phyloP scores from a whole-genome alignment of 2,888 invertebrate species.

The Cybosia mesomella region DNA sequence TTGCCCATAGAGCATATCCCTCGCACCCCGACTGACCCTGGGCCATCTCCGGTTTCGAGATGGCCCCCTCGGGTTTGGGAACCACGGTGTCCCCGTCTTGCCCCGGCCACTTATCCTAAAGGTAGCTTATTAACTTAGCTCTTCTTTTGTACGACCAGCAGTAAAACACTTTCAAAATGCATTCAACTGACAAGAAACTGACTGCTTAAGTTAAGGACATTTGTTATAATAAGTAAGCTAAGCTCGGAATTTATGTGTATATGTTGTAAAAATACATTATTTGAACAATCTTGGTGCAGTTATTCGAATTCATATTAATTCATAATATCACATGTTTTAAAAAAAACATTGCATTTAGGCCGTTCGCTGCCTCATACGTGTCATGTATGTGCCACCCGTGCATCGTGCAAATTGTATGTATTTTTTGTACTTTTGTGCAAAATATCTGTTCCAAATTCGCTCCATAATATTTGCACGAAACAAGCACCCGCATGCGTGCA shows the following conservation, averaged over 20 bases:
- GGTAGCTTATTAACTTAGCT: not conserved
- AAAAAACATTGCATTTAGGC: not conserved
- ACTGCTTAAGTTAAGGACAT: not conserved
- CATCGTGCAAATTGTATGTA: too few species aligned
- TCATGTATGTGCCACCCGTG: too few species aligned
- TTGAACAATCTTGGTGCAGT: slow-evolving; percentile 27
- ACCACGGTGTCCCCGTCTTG: too few species aligned
- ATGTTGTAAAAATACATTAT: not conserved
- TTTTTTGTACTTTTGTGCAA: too few species aligned
- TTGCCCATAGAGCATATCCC: too few species aligned
- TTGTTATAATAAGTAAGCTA: not conserved
- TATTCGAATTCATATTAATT: slow-evolving; percentile 19
- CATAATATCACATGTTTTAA: not conserved
- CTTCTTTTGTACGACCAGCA: not conserved
- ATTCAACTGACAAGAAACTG: not conserved
- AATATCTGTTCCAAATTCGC: too few species aligned
- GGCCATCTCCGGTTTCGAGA: too few species aligned
- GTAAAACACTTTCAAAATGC: not conserved
- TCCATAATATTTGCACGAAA: too few species aligned
- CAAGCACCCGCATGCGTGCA: too few species aligned
- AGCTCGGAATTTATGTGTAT: not conserved
- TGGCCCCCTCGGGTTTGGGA: too few species aligned
- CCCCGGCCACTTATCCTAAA: not conserved
- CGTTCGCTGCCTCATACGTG: too few species aligned
- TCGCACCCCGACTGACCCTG: too few species aligned